Evolutionary conservation across 2,113 vertebrate species (phyloP).

Genomic region (Oncorhynchus kisutch): DNA sequence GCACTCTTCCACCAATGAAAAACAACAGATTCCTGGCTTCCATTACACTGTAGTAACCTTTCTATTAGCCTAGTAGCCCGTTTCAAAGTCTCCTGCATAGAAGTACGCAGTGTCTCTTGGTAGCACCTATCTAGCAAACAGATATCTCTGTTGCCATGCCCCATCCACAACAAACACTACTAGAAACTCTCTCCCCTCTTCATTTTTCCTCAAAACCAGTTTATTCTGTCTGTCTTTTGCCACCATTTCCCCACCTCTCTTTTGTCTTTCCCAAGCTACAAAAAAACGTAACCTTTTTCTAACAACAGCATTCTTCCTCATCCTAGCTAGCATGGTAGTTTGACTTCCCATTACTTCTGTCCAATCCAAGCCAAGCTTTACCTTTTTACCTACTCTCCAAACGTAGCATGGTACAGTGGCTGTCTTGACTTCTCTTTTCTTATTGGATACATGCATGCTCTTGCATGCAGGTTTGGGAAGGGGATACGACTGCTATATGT

Average conservation of each 20-base stretch:
- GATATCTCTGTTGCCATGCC: not conserved
- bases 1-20: conserved; percentile 30
- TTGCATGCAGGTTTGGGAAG: conserved; percentile 55
- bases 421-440: conserved; percentile 52
- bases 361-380: conserved; percentile 41
- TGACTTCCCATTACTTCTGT: conserved; percentile 57
- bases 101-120: not conserved
- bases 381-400: conserved; percentile 44
- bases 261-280: conserved; percentile 36
- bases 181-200: conserved; percentile 5
- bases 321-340: conserved; percentile 48
- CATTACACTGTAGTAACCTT: not conserved
- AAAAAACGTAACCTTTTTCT: conserved; percentile 42
- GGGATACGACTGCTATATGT: conserved; percentile 23
- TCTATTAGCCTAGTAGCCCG: not conserved
- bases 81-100: not conserved
- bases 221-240: conserved; percentile 11
- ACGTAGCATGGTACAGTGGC: conserved; percentile 70
- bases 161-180: not conserved
- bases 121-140: not conserved
- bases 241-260: conserved; percentile 2
- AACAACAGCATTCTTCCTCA: conserved; percentile 47
- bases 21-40: not conserved
- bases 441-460: conserved; percentile 66
- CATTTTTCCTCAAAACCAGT: conserved; percentile 4